Evolutionary conservation across 1,140 invertebrate genomes (phyloP), one percentile per base, ranked within the genome.

Genomic region (Protaetia brevitarsis): DNA sequence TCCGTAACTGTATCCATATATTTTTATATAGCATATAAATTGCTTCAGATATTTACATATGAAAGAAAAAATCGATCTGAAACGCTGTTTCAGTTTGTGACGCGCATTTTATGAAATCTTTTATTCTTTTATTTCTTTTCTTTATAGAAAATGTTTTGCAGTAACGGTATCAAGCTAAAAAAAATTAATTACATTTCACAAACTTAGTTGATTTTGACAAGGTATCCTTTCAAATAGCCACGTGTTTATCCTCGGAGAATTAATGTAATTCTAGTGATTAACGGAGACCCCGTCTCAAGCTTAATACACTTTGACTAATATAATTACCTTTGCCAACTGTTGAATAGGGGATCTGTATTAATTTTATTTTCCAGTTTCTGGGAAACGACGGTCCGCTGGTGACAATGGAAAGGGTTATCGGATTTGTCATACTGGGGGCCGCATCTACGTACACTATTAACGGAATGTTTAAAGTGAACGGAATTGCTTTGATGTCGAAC

Each of bases 381-480:
- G 84, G 77, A 72, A 89, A 91, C 1, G 87, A 84, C 23, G 80
- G 83, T 11, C 90, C 91, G 69, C 87, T 91, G 3, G 91, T 93
- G 0, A 93, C 89, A 23, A 93, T 85, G 0, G 89, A 91, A 19
- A 94, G 69, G 7, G 88, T 89, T 5, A 93, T 84, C 0, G 91
- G 88, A 79, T 88, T 90, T 23, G 87, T 88, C 34, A 83, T 82
- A 0, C 90, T 87, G 1, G 88, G 77, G 0, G 90, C 91, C 8
- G 90, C 89, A 72, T 93, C 90, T 21, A 94, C 83, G 75, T 93
- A 94, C 87, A 94, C 91, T 94, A 29, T 59, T 16, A 59, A 59
- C 8, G 73, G 16, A 80, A 76, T 71, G 56, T 13, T 31, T 56
- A 19, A 8, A 26, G 60, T 27, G 27, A 36, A 23, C 11, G 13